phyloP scores from a whole-genome alignment of 1,140 invertebrate species.

The Periplaneta americana region DNA sequence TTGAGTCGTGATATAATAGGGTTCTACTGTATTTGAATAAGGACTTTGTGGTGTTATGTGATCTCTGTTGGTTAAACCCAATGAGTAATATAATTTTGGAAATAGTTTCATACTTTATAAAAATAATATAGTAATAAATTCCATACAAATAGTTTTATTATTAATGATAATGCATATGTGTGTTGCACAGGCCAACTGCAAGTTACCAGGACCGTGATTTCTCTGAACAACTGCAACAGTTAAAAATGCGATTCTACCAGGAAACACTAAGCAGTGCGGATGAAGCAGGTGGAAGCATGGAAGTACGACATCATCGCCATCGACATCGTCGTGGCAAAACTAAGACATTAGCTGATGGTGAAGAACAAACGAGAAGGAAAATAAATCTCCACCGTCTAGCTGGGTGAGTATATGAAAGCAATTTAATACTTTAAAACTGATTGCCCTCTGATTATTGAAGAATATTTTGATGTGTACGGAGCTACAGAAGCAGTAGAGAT shows the following conservation, averaged over 20 bases:
- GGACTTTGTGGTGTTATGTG: no score
- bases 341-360: not conserved
- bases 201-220: not conserved
- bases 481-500: no score
- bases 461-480: no score
- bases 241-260: not conserved
- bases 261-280: not conserved
- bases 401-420: not conserved
- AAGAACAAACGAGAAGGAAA: not conserved
- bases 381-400: not conserved
- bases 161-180: not conserved
- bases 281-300: not conserved
- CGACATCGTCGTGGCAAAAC: not conserved
- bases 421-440: no score
- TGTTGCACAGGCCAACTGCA: not conserved
- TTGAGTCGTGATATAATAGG: no score
- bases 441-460: no score
- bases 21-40: no score
- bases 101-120: no score
- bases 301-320: not conserved
- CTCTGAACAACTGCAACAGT: not conserved
- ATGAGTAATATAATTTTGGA: no score
- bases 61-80: no score
- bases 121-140: no score
- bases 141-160: no score